Conservation (phyloP, 2,113 vertebrate genomes). For the Parus major region DNA sequence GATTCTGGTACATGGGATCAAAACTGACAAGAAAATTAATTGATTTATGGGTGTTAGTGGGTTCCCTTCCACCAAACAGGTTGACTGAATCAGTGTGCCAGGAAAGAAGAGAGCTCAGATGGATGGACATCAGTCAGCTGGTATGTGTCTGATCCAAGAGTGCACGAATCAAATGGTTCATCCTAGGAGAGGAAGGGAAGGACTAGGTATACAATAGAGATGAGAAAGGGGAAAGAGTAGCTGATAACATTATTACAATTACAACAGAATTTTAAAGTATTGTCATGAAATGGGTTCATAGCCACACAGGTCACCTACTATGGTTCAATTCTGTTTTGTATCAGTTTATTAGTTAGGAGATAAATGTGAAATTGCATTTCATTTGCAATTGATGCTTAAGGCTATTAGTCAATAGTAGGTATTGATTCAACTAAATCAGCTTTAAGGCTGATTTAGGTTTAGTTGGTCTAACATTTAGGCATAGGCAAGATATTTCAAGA, state of each 20-base stretch:
- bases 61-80: not conserved
- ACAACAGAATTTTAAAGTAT: not conserved
- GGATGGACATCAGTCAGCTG: not conserved
- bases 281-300: not conserved
- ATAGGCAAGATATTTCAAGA: not conserved
- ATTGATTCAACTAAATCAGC: not conserved
- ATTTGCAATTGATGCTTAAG: not conserved
- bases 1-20: not conserved
- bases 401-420: not conserved
- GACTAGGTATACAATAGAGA: not conserved
- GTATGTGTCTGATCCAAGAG: not conserved
- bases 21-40: not conserved
- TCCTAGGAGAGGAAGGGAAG: not conserved
- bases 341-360: not conserved
- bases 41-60: not conserved
- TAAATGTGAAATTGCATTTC: not conserved
- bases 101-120: not conserved
- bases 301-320: not conserved
- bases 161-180: not conserved
- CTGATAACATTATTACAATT: not conserved
- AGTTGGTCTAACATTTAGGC: not conserved
- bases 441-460: not conserved
- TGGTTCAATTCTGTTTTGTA: not conserved
- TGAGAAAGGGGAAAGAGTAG: not conserved
- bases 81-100: not conserved